Conservation (phyloP, 53 echinoderm and acorn worm species). For the Hippasteria phrygiana region DNA sequence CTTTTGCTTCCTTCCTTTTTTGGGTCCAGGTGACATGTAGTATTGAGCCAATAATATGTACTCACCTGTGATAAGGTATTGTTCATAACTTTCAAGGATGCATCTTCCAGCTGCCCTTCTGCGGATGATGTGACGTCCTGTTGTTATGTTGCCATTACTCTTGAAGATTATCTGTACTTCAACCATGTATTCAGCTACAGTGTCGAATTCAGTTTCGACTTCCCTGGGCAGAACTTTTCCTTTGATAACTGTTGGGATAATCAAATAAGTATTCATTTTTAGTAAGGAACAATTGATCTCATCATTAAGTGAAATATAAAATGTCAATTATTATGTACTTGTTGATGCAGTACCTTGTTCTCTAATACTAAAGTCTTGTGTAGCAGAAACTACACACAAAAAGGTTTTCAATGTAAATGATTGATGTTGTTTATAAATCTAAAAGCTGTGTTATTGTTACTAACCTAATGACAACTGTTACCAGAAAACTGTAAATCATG, state of each 20-base stretch:
- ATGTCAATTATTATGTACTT: no score
- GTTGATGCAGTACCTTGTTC: no score
- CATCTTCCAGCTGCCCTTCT: background rate
- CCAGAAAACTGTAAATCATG: background rate
- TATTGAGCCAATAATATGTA: no score
- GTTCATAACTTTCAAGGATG: background rate
- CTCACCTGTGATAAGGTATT: constrained; percentile 72
- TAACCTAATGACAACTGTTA: background rate
- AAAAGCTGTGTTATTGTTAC: no score
- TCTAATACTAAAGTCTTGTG: no score
- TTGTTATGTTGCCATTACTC: constrained; percentile 46
- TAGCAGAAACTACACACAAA: no score
- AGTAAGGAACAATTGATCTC: no score
- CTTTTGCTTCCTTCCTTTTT: no score
- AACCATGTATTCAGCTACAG: constrained; percentile 49
- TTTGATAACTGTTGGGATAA: constrained; percentile 56
- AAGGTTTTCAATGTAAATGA: no score
- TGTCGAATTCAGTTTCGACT: background rate
- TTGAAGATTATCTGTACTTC: constrained; percentile 47
- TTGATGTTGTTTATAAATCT: no score
- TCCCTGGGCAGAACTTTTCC: constrained; percentile 47
- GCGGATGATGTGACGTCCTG: constrained; percentile 3
- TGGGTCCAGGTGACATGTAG: no score
- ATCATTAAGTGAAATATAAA: no score
- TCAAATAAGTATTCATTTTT: background rate